Conservation (phyloP, 2,113 vertebrate genomes). For the Amphiprion ocellaris region DNA sequence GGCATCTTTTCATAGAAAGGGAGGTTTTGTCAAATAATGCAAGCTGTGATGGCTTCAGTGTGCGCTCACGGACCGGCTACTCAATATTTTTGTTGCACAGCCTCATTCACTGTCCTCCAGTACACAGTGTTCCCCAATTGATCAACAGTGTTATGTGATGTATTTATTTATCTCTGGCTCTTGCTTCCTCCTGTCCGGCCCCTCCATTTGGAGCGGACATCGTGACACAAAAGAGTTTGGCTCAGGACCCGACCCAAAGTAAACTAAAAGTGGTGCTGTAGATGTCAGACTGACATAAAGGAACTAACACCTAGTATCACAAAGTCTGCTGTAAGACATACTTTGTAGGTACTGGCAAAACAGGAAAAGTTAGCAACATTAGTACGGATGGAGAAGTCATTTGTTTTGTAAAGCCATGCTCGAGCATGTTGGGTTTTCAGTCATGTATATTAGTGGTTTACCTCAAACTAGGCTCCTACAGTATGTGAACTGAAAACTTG, state of each 20-base stretch:
- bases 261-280: background rate
- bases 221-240: too few relatives aligned
- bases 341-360: background rate
- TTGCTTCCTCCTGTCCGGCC: background rate
- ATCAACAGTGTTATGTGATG: conserved; percentile 12
- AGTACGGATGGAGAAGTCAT: background rate
- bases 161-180: conserved; percentile 3
- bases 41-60: too few relatives aligned
- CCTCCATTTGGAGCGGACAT: too few relatives aligned
- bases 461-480: background rate
- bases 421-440: background rate
- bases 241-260: too few relatives aligned
- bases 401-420: background rate
- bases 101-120: too few relatives aligned
- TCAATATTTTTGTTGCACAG: too few relatives aligned
- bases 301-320: background rate
- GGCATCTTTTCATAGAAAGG: too few relatives aligned
- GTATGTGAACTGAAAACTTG: too few relatives aligned
- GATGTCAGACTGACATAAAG: background rate
- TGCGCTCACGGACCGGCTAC: too few relatives aligned
- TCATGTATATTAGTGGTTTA: background rate
- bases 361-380: background rate
- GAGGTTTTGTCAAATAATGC: too few relatives aligned
- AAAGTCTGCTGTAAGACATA: background rate
- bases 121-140: background rate